Base-by-base conservation (phyloP, 2,797 vertebrate species). In the Chaenodraco wilsoni region DNA sequence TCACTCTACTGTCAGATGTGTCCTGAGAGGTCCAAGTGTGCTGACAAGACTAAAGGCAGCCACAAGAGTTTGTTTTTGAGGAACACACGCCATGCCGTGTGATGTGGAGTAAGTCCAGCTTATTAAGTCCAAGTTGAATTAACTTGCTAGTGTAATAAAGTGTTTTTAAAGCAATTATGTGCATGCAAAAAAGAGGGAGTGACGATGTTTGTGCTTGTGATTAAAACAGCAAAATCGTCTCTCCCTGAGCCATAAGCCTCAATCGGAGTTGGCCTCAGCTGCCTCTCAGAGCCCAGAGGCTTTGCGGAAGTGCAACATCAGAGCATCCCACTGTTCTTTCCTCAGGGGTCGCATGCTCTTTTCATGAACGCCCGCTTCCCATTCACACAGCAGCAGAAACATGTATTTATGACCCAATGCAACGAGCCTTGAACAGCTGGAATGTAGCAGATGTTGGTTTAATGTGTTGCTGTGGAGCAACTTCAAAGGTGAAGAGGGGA, bases 1-100 rank as follows among this genome's bases (percentile, higher is more conserved):
- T 37, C 19, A 16, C 62, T 61, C 19, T 1, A 56, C 51, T 31
- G 65, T 78, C 55, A 69, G 51, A 65, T 13, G 57, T 46, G 72
- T 68, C 58, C 69, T 65, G 54, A 65, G 46, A 80, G 79, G 78
- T 76, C 80, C 69, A 44, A 48, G 66, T 37, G 10, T 63, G 81
- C 62, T 77, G 79, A 81, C 74, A 59, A 1, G 56, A 63, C 78
- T 40, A 15, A 54, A 2, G 69, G 13, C 9, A 49, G 51, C 61
- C 70, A 69, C 65, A 2, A 21, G 65, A 65, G 37, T 61, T 45
- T 49, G 50, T 48, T 72, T 68, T 82, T 44, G 73, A n/a, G 37
- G 62, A 2, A 37, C 9, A 21, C 46, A 44, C 6, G 21, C 23
- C n/a, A 8, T 71, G 63, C 44, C 1, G 10, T n/a, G 59, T 40